Conservation (phyloP, 2,113 vertebrate species). For the Apteryx mantelli region DNA sequence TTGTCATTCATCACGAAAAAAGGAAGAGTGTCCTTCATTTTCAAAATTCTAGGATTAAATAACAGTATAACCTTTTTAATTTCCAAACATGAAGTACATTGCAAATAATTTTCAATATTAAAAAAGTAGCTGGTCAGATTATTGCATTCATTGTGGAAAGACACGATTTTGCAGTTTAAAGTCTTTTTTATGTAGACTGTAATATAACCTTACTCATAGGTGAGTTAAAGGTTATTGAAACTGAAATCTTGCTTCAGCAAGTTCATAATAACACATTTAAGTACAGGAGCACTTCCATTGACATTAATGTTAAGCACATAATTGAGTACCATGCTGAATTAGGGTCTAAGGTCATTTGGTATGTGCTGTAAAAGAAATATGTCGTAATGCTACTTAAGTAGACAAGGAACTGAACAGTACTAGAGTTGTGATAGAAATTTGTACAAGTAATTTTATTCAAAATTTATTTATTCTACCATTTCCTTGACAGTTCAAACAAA, state of each 20-base stretch:
- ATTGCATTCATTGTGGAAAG: neutral
- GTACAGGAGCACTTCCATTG: neutral
- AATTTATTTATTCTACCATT: neutral
- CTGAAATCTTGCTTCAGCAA: neutral
- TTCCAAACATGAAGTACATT: neutral
- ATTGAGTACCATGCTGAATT: neutral
- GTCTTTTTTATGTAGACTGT: neutral
- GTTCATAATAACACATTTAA: neutral
- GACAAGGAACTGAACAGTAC: neutral
- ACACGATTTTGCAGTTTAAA: neutral
- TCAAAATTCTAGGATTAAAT: neutral
- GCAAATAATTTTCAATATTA: neutral
- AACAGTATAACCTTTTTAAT: neutral
- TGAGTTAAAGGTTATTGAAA: slow-evolving; percentile 29
- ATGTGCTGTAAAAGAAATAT: neutral
- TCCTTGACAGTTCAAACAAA: neutral
- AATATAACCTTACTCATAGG: neutral
- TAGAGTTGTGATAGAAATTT: neutral
- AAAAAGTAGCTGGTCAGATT: neutral
- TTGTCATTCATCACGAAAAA: neutral
- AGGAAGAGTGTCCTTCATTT: neutral
- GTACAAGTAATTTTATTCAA: neutral
- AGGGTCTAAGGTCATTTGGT: neutral
- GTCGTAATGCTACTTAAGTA: neutral
- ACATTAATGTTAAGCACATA: neutral